These are phyloP conservation scores for Andricus quercusramuli DNA, from an alignment of 2,888 invertebrate species.

Conservation along the genomic window DNA sequence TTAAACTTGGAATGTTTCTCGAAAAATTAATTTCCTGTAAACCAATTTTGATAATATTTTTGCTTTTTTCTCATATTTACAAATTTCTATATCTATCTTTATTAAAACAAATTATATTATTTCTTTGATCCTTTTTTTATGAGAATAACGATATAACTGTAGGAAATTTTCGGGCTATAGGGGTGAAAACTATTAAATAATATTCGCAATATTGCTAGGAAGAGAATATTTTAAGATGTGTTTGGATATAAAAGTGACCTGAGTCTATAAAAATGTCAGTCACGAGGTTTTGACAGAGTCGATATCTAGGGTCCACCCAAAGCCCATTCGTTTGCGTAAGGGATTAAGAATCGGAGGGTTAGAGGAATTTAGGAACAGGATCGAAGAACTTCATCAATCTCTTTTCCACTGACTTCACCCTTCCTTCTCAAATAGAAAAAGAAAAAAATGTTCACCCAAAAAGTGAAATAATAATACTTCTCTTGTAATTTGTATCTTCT, in stretches of 20 bases:
- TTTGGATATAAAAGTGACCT: not conserved
- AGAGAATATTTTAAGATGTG: not conserved
- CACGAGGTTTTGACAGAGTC: conserved; percentile 13
- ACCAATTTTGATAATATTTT: too few relatives aligned
- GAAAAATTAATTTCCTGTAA: not conserved
- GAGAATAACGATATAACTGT: too few relatives aligned
- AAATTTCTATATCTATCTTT: too few relatives aligned
- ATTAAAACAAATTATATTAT: too few relatives aligned
- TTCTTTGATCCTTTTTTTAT: too few relatives aligned
- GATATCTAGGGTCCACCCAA: not conserved
- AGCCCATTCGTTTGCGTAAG: not conserved
- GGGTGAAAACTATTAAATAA: not conserved
- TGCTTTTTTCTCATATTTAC: too few relatives aligned
- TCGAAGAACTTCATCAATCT: conserved; percentile 19
- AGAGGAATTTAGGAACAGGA: not conserved
- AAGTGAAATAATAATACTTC: not conserved
- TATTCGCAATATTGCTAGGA: not conserved
- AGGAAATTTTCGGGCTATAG: not conserved
- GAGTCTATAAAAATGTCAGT: not conserved
- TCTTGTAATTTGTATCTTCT: not conserved
- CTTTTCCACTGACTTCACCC: not conserved
- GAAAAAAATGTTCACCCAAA: not conserved
- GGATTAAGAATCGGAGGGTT: conserved; percentile 18
- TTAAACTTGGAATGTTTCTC: too few relatives aligned
- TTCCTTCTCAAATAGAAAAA: not conserved